Conservation (phyloP, 2,888 invertebrate species). For the Chorisops tibialis region DNA sequence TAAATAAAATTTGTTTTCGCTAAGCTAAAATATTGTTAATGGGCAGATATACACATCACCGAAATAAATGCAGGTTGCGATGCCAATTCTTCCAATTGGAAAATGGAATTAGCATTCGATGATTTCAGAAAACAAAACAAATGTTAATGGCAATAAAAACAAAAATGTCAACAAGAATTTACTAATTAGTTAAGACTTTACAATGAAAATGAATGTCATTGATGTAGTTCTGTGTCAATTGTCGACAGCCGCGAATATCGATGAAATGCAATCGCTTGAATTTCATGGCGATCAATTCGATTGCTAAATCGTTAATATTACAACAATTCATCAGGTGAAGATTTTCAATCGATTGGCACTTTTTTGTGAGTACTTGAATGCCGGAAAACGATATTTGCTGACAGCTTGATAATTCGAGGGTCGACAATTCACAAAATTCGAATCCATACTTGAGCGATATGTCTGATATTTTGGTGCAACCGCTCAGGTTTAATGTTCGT, state of each 20-base stretch:
- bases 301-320: constrained; percentile 64
- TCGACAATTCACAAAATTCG: constrained; percentile 61
- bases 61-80: too few relatives aligned
- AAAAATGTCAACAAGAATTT: too few relatives aligned
- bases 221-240: constrained; percentile 56
- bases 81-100: too few relatives aligned
- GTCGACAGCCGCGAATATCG: constrained; percentile 55
- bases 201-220: constrained; percentile 55
- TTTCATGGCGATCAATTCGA: constrained; percentile 52
- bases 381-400: constrained; percentile 67
- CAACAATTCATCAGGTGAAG: constrained; percentile 66
- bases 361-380: constrained; percentile 60
- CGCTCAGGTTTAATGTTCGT: constrained; percentile 61
- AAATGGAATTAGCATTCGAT: not conserved
- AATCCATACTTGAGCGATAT: constrained; percentile 67
- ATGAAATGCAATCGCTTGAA: constrained; percentile 47
- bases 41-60: too few relatives aligned
- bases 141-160: not conserved
- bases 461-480: constrained; percentile 70
- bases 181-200: constrained; percentile 50
- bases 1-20: too few relatives aligned
- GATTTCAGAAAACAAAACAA: too few relatives aligned
- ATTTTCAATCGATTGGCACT: constrained; percentile 68
- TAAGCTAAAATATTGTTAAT: not conserved
- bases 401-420: constrained; percentile 64